These are phyloP conservation scores for Synanthedon formicaeformis DNA, from an alignment of 2,888 invertebrate genomes.

Conservation along the genomic window DNA sequence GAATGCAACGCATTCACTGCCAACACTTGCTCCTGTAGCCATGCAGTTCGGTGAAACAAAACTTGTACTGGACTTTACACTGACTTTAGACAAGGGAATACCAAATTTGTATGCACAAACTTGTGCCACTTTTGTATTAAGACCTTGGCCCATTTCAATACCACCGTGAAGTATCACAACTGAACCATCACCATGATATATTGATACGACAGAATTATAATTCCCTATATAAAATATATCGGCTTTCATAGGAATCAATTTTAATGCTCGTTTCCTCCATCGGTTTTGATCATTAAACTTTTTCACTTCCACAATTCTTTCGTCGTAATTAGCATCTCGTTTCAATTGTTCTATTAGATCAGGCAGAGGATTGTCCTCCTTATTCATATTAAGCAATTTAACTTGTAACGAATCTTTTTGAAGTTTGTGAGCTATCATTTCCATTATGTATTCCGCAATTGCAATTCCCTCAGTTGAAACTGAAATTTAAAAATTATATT, in stretches of 20 bases:
- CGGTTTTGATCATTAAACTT: slow-evolving; percentile 74
- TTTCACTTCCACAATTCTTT: slow-evolving; percentile 50
- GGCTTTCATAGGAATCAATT: slow-evolving; percentile 76
- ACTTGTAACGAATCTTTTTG: slow-evolving; percentile 72
- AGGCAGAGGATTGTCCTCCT: slow-evolving; percentile 50
- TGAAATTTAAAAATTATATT: slow-evolving; percentile 19
- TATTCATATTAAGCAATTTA: slow-evolving; percentile 64
- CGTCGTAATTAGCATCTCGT: slow-evolving; percentile 59
- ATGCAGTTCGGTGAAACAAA: slow-evolving; percentile 72
- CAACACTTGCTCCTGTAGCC: slow-evolving; percentile 75
- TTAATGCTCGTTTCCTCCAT: slow-evolving; percentile 81
- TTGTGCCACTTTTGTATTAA: slow-evolving; percentile 84
- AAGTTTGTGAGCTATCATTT: slow-evolving; percentile 69
- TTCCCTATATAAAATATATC: slow-evolving; percentile 66
- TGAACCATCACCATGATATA: slow-evolving; percentile 77
- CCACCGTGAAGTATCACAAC: slow-evolving; percentile 78
- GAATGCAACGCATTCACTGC: slow-evolving; percentile 74
- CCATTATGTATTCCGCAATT: slow-evolving; percentile 76
- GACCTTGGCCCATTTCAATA: slow-evolving; percentile 83
- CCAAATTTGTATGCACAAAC: slow-evolving; percentile 79
- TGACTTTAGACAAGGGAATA: slow-evolving; percentile 74
- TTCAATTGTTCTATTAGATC: slow-evolving; percentile 67
- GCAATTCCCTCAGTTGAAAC: slow-evolving; percentile 73
- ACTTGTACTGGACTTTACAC: slow-evolving; percentile 73
- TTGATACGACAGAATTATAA: slow-evolving; percentile 71